Percentiles rank a stretch among this genome's conserved stretches.
These are phyloP conservation scores for Hippolais icterina DNA, from an alignment of 2,113 vertebrate genomes.

Conservation along the genomic window DNA sequence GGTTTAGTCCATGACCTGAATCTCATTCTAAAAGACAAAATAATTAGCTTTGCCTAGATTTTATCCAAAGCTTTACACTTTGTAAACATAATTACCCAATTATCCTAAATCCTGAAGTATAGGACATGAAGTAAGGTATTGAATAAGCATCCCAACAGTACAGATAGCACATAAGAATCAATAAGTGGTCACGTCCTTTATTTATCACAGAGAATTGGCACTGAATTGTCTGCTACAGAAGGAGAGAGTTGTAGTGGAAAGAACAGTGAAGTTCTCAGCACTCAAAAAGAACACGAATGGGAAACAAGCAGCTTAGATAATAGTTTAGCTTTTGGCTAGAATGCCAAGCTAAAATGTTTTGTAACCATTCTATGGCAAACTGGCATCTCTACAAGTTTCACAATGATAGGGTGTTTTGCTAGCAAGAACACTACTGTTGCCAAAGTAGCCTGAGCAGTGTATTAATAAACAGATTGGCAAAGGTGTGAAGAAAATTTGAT, in stretches of 20 bases:
- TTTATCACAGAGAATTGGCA: neutral
- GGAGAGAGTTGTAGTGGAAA: neutral
- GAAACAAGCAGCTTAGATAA: neutral
- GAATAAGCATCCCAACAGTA: neutral
- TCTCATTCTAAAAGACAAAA: neutral
- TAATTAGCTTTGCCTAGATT: neutral
- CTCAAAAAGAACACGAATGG: neutral
- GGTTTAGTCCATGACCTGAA: neutral
- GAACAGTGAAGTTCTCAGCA: neutral
- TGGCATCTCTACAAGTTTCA: neutral
- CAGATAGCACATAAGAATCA: neutral
- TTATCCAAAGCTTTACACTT: neutral
- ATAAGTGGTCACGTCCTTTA: neutral
- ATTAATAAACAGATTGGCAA: neutral
- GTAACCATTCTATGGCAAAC: neutral
- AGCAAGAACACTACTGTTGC: neutral
- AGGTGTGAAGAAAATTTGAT: neutral
- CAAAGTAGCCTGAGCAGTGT: neutral
- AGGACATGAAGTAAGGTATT: neutral
- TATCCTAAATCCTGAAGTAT: neutral
- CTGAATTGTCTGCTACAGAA: neutral
- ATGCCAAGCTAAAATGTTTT: neutral
- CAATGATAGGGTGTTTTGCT: neutral
- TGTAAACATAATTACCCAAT: neutral
- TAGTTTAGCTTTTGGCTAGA: neutral